Evolutionary conservation across 2,113 vertebrate species (phyloP), one percentile per base, ranked within the genome.

Genomic region (Todiramphus saurophagus): DNA sequence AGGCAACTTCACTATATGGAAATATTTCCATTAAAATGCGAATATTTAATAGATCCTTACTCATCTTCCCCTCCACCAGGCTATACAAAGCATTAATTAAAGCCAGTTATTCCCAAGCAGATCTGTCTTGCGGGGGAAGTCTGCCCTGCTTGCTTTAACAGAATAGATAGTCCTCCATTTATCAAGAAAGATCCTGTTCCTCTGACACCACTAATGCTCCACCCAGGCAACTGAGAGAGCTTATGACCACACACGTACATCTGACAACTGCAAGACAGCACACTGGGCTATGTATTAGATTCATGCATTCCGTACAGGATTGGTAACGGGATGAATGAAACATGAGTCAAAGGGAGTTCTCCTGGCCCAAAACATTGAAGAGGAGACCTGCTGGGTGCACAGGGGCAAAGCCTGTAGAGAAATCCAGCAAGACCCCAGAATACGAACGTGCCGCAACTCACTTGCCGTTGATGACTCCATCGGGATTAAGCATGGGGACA

Each of bases 381-480:
- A n/a, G 0, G 1, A 87, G 56, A 39, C 16, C 56, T 58, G 31
- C 44, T 39, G 39, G 5, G 12, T 6, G 10, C 44, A 62, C 11
- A 28, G 16, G 27, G 9, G 5, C 44, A 62, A 83, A 80, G 13
- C 5, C 44, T 37, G 5, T 3, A 33, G 53, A 20, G 4, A 75
- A 75, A 58, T 11, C 23, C 56, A 79, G 30, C 8, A 44, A 62
- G 68, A 39, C 6, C 5, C 12, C 56, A 25, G 13, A 39, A 18
- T 0, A 30, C 72, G 12, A 4, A 33, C 24, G 9, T 0, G 1
- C 11, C n/a, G 39, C 31, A 58, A 98, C 99, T 97, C 98, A 99
- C 99, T 97, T 99, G 97, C 99, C 99, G 16, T 99, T 99, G 98
- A 99, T 98, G 97, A 99, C 99, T 68, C 99, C 99, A 20, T 99